These are phyloP conservation scores for Melanocharis versteri DNA, from an alignment of 2,113 vertebrate genomes.

Conservation along the genomic window DNA sequence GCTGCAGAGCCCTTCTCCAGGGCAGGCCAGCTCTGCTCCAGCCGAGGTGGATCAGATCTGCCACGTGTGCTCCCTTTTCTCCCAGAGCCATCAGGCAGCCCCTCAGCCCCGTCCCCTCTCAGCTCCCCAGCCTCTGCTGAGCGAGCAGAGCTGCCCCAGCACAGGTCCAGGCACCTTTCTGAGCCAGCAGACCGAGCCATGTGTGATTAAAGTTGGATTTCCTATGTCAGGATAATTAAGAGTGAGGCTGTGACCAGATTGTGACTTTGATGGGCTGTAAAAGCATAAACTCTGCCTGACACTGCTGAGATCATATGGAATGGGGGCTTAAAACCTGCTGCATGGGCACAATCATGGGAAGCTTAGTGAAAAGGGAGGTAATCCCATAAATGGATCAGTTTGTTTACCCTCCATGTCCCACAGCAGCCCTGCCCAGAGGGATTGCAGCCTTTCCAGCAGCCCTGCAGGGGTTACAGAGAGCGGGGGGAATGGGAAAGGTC, in stretches of 20 bases:
- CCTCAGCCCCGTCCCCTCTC: fast-evolving
- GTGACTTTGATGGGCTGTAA: background rate
- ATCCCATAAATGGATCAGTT: conserved; percentile 13
- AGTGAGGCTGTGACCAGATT: background rate
- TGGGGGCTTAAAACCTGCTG: background rate
- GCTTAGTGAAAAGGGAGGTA: conserved; percentile 38
- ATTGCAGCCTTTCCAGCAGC: background rate
- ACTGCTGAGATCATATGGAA: background rate
- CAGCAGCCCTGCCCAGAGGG: background rate
- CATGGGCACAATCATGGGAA: background rate
- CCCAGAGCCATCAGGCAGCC: background rate
- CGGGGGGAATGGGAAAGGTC: background rate
- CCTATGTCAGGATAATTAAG: conserved; percentile 32
- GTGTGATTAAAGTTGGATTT: conserved; percentile 41
- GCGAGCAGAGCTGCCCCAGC: background rate
- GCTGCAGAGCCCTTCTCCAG: fast-evolving
- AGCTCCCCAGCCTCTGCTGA: background rate
- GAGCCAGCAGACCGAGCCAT: background rate
- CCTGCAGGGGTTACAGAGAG: background rate
- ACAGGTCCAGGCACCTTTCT: background rate
- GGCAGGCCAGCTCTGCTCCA: background rate
- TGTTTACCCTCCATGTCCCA: background rate
- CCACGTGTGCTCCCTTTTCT: background rate
- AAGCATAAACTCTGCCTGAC: background rate
- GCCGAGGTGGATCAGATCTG: background rate